Evolutionary conservation across 2,888 invertebrate species (phyloP).

Genomic region (Sarcophaga variegata): DNA sequence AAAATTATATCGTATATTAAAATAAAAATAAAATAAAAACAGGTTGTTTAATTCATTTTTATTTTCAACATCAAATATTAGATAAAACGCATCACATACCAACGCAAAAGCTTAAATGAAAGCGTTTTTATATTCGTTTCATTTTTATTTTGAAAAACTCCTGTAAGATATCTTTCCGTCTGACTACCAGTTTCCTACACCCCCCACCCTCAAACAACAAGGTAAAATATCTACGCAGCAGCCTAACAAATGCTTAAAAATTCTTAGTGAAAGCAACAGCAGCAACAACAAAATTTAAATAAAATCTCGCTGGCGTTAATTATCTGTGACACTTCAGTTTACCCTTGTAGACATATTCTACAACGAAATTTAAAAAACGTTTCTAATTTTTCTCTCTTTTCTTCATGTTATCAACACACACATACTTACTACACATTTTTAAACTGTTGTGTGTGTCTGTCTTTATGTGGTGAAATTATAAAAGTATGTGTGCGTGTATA

Average conservation of each 20-base stretch:
- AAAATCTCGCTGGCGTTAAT: conserved; percentile 59
- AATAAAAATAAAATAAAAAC: conserved; percentile 5
- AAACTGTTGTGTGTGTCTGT: neutral
- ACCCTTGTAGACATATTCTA: conserved; percentile 56
- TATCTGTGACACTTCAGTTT: conserved; percentile 68
- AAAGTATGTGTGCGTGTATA: conserved; percentile 37
- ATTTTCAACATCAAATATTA: neutral
- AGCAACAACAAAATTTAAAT: conserved; percentile 33
- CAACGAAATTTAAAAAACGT: conserved; percentile 28
- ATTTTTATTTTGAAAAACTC: conserved; percentile 6
- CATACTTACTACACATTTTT: neutral
- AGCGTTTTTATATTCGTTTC: neutral
- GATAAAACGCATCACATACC: neutral
- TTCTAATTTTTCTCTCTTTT: neutral
- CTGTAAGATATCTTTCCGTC: conserved; percentile 46
- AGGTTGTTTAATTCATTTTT: neutral
- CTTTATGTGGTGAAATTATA: conserved; percentile 31
- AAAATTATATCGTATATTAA: neutral
- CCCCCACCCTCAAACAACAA: neutral
- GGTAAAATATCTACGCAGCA: conserved; percentile 13
- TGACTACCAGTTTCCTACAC: conserved; percentile 44
- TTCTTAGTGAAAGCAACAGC: neutral
- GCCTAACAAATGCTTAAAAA: conserved; percentile 34
- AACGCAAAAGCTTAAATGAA: neutral
- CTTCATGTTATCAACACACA: conserved; percentile 15